Base-by-base conservation (phyloP, 2,797 vertebrate genomes). In the Leptatherina wallacei region DNA sequence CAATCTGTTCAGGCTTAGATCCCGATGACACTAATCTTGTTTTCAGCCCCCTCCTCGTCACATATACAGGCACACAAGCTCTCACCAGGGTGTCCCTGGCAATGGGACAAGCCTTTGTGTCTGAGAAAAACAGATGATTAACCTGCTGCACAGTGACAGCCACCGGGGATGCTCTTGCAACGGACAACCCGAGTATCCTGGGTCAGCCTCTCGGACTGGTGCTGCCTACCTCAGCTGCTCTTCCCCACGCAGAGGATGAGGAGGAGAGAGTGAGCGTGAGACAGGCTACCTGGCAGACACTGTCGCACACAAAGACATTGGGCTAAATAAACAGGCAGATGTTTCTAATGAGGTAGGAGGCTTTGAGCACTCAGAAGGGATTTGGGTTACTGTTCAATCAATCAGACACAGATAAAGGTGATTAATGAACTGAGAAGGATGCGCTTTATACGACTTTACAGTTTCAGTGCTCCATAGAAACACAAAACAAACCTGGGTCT, bases 1-100 rank as follows among this genome's bases (percentile, higher is more conserved):
- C 93, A 93, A 84, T 92, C 93, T 95, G 92, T 89, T 94, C 86
- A 27, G 91, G 85, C 77, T 95, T 91, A 93, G 81, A 90, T 82
- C 78, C 84, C 73, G 62, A 90, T 89, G 91, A 91, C 90, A 91
- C 82, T 95, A 94, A 94, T 95, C 93, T 86, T 91, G 87, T 94
- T 94, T 92, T 88, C 84, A 88, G 82, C 78, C 73, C 76, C 73
- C 72, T 82, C 69, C 68, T 79, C 69, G 0, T 82, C 81, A 76
- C 88, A 81, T 65, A 76, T 38, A 77, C 42, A 52, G 65, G 64
- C 56, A 55, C 73, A 75, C 76, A 82, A 63, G 80, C 67, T 24
- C 87, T 73, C 85, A 82, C 85, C 78, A 54, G 86, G 88, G 86
- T 85, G 89, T 83, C 77, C 78, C 63, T 75, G 82, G 81, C 78